Conservation (phyloP, 64 coral and sea anemone species). For the Montipora efflorescens region DNA sequence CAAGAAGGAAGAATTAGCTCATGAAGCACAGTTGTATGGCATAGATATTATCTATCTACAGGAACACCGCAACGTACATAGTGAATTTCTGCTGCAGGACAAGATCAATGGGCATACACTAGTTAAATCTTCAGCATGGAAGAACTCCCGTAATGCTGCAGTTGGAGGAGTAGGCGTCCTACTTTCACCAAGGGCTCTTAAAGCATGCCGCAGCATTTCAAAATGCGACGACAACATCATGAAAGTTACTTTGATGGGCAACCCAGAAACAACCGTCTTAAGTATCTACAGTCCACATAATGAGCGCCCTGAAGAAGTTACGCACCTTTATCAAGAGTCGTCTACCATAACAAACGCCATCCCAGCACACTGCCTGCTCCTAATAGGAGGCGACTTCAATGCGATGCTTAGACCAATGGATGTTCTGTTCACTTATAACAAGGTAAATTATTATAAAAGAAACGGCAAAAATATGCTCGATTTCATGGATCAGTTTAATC, state of each 20-base stretch:
- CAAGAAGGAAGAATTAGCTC: slow-evolving; percentile 9
- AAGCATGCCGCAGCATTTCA: neutral
- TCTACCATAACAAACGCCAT: neutral
- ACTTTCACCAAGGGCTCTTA: neutral
- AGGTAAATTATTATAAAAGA: slow-evolving; percentile 21
- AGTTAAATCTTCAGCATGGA: slow-evolving; percentile 34
- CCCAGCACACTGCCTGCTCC: slow-evolving; percentile 27
- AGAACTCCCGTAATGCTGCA: slow-evolving; percentile 18
- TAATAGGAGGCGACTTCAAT: slow-evolving; percentile 43
- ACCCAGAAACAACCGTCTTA: slow-evolving; percentile 32
- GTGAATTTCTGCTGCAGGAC: neutral
- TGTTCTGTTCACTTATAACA: neutral
- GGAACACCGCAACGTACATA: slow-evolving; percentile 41
- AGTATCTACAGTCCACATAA: slow-evolving; percentile 37
- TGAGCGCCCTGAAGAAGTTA: neutral
- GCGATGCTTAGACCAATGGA: slow-evolving; percentile 21
- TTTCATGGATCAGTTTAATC: slow-evolving; percentile 41
- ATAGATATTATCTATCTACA: slow-evolving; percentile 54
- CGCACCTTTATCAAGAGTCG: neutral
- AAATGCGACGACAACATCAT: slow-evolving; percentile 3
- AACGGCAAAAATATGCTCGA: slow-evolving; percentile 25
- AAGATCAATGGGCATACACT: neutral
- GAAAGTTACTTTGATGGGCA: slow-evolving; percentile 2
- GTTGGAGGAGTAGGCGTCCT: slow-evolving; percentile 37
- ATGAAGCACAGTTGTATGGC: neutral